Base-by-base conservation (phyloP, 2,888 invertebrate species). In the Acrocera orbiculus region DNA sequence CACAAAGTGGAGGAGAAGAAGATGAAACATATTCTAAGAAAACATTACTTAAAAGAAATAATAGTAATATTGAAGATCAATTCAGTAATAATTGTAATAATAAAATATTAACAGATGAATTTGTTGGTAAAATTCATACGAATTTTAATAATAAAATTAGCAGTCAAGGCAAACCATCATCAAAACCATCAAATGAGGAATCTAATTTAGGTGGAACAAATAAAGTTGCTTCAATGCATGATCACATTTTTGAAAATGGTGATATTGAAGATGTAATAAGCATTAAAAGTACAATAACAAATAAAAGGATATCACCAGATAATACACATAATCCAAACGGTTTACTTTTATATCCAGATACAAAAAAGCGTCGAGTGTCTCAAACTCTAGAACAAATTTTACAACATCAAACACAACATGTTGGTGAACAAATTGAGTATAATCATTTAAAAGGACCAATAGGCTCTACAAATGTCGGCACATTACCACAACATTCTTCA, bases 391-490 rank as follows among this genome's bases (percentile, higher is more conserved):
- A 5, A 11, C 14, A 9, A 25, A 23, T 23, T 10, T 5, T 29
- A 19, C 15, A 30, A 25, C 24, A 39, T 6, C 33, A 33, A 6
- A 42, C 44, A n/a, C 44, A 44, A n/a, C 43, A 42, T 7, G 32
- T 22, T n/a, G 5, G 27, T 17, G 38, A 35, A 22, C 19, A 28
- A 5, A 44, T 44, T 41, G 42, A 44, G 9, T 45, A 39, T 30
- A 25, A 25, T 23, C 39, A 40, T 30, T 30, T 44, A 13, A 40
- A 41, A 22, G 41, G 41, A 8, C 43, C 50, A 24, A 64, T 71
- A 41, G 76, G 76, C 23, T 76, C 76, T n/a, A 75, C 74, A 32
- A 75, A 76, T 56, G 67, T 70, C 42, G 76, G 76, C 40, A 76
- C 75, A 22, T 64, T 75, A 44, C 61, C 60, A 31, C 56, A 50